Conservation (phyloP, 2,797 vertebrate species). For the Tolypeutes matacus region DNA sequence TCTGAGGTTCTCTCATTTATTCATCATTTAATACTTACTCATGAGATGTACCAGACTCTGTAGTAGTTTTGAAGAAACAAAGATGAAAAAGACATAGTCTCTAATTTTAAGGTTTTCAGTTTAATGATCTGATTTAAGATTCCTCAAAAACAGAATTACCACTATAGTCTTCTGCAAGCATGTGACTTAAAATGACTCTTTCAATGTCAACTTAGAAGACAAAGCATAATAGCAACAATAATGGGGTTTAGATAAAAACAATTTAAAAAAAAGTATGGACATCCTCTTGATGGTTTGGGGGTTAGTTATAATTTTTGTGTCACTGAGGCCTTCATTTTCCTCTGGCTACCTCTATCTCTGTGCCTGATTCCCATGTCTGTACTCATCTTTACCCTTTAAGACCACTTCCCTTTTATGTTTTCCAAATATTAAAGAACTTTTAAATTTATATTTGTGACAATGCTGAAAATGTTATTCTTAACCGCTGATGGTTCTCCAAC, state of each 20-base stretch:
- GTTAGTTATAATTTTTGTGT: background rate
- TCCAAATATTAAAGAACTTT: slow-evolving; percentile 7
- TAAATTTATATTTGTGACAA: background rate
- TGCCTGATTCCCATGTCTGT: background rate
- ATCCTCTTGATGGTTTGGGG: background rate
- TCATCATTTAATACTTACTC: background rate
- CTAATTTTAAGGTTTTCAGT: background rate
- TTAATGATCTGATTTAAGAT: background rate
- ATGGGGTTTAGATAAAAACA: background rate
- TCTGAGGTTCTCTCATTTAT: background rate
- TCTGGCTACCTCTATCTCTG: background rate
- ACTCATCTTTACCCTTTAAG: background rate
- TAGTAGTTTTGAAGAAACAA: background rate
- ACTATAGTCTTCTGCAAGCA: background rate
- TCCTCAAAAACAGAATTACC: background rate
- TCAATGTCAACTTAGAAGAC: background rate
- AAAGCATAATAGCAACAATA: background rate
- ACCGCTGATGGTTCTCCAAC: background rate
- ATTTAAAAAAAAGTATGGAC: background rate
- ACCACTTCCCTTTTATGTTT: background rate
- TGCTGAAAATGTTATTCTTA: background rate
- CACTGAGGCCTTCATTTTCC: background rate
- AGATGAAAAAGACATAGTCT: background rate
- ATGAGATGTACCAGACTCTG: background rate
- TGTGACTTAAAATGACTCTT: background rate